These are phyloP conservation scores for Opisthograptis luteolata DNA, from an alignment of 2,888 invertebrate genomes.

Conservation along the genomic window DNA sequence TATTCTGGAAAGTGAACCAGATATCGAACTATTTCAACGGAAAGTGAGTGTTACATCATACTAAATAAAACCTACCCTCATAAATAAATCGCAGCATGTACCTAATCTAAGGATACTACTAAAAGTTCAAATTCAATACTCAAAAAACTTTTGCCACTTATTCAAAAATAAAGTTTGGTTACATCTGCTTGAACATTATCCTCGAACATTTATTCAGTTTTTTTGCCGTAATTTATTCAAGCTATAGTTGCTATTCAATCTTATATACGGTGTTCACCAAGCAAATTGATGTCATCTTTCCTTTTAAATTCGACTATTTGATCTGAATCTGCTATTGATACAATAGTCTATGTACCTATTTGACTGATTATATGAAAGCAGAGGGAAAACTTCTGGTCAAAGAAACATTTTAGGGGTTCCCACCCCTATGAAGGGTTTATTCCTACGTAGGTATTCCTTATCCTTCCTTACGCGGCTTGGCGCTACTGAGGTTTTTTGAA, in stretches of 20 bases:
- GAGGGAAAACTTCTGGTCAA: too few species aligned
- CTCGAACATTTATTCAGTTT: slow-evolving; percentile 4
- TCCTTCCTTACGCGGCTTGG: too few species aligned
- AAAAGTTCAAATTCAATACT: too few species aligned
- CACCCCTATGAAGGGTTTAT: too few species aligned
- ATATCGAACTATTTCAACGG: slow-evolving; percentile 76
- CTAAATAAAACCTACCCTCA: slow-evolving; percentile 6
- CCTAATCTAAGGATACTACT: not conserved
- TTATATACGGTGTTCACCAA: slow-evolving; percentile 10
- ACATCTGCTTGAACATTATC: not conserved
- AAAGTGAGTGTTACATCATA: slow-evolving; percentile 63
- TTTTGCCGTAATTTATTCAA: slow-evolving; percentile 17
- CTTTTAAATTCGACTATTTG: slow-evolving; percentile 11
- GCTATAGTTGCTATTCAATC: slow-evolving; percentile 7
- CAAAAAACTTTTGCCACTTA: too few species aligned
- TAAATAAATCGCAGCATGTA: too few species aligned
- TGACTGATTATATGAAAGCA: too few species aligned
- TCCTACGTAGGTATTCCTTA: too few species aligned
- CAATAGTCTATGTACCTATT: too few species aligned
- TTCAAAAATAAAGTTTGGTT: not conserved
- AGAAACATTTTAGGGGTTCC: too few species aligned
- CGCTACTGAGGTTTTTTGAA: too few species aligned
- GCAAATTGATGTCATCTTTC: slow-evolving; percentile 18
- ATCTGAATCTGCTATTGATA: too few species aligned
- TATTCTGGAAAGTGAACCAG: slow-evolving; percentile 81